These are phyloP conservation scores for Poecilia gillii DNA, from an alignment of 2,797 vertebrate genomes.

Conservation along the genomic window DNA sequence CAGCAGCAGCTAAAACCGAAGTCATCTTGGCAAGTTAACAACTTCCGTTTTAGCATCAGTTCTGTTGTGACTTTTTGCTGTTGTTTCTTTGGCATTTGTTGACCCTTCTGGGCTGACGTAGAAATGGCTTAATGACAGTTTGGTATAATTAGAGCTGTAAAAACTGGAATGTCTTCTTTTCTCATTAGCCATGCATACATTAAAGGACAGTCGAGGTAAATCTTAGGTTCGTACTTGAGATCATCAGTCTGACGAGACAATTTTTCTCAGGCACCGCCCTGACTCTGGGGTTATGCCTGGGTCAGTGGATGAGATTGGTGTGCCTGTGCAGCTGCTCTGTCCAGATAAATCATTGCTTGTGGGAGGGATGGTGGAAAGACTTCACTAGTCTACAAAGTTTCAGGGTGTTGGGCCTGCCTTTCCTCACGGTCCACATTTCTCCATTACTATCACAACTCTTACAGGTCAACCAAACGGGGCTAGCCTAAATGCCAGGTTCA, in stretches of 20 bases:
- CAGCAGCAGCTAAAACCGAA: neutral
- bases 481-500: conserved; percentile 71
- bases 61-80: neutral
- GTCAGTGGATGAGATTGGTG: conserved; percentile 77
- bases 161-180: conserved; percentile 67
- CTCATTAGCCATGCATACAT: conserved; percentile 62
- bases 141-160: conserved; percentile 45
- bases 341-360: conserved; percentile 79
- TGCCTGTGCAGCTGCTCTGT: conserved; percentile 73
- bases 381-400: conserved; percentile 68
- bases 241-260: conserved; percentile 73
- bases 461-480: conserved; percentile 56
- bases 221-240: conserved; percentile 68
- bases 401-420: conserved; percentile 78
- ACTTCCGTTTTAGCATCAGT: neutral
- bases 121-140: conserved; percentile 49
- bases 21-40: neutral
- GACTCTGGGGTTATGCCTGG: conserved; percentile 76
- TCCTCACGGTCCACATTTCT: conserved; percentile 76
- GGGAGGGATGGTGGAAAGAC: conserved; percentile 76
- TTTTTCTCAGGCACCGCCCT: conserved; percentile 76
- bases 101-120: conserved; percentile 7
- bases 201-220: conserved; percentile 69
- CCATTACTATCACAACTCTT: conserved; percentile 57
- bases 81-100: neutral